A percentile compares a stretch with the other conserved stretches of the same genome.
Evolutionary conservation across 2,888 invertebrate genomes (phyloP).

Genomic region (Nephrotoma appendiculata): DNA sequence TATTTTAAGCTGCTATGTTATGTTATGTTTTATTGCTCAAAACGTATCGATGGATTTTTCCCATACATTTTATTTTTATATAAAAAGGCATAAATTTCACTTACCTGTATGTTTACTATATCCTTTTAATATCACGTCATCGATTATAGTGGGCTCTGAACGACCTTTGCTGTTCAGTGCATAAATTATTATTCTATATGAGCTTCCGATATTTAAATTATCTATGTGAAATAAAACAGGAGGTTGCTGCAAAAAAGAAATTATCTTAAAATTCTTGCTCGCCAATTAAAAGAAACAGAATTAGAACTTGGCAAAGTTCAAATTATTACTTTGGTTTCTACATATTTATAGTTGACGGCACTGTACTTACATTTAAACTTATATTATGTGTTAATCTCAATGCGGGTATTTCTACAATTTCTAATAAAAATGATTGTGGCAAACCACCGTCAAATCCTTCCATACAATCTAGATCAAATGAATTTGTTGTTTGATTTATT

Average conservation of each 20-base stretch:
- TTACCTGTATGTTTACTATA: conserved; percentile 77
- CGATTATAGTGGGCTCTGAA: conserved; percentile 69
- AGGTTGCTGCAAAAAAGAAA: conserved; percentile 20
- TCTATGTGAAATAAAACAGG: conserved; percentile 29
- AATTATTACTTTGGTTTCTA: not conserved
- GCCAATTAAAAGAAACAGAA: not conserved
- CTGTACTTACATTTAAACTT: conserved; percentile 25
- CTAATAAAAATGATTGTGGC: conserved; percentile 74
- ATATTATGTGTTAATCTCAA: conserved; percentile 35
- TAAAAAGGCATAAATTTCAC: conserved; percentile 16
- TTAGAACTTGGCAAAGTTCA: not conserved
- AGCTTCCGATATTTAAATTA: conserved; percentile 56
- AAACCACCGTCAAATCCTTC: conserved; percentile 81
- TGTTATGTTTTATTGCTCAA: no score
- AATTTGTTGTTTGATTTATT: conserved; percentile 72
- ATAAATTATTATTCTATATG: conserved; percentile 67
- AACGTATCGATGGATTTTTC: conserved; percentile 3
- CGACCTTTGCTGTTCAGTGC: conserved; percentile 79
- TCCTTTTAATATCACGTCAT: conserved; percentile 71
- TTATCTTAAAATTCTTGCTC: not conserved
- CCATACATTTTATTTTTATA: conserved; percentile 9
- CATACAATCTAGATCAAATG: conserved; percentile 69
- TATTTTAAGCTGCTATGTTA: no score
- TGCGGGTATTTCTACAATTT: conserved; percentile 57
- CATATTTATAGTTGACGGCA: not conserved